Evolutionary conservation across 2,797 vertebrate species (phyloP).

Genomic region (Odontamblyopus rebecca): DNA sequence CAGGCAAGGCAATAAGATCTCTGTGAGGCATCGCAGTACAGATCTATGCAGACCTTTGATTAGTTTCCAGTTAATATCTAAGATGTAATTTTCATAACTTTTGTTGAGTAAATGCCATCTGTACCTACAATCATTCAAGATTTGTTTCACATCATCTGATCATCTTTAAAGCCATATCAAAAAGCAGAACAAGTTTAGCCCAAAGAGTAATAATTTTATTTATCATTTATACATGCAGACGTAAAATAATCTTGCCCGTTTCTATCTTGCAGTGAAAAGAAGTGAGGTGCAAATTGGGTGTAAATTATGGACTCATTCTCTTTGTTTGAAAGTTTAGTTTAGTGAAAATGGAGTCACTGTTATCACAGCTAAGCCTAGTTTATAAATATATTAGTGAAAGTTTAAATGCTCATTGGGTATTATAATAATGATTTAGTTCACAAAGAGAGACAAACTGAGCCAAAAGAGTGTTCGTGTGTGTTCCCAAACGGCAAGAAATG

Average conservation of each 20-base stretch:
- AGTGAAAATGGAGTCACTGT: neutral
- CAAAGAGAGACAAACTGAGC: neutral
- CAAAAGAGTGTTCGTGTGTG: neutral
- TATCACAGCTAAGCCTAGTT: neutral
- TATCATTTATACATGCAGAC: neutral
- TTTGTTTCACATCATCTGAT: no score
- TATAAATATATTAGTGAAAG: neutral
- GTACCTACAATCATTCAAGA: no score
- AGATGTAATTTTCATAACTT: no score
- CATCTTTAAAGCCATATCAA: neutral
- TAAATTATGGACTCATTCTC: neutral
- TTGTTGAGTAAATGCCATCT: no score
- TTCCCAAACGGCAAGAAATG: neutral
- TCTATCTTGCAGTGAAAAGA: neutral
- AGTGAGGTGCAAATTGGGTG: neutral
- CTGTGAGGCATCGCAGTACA: no score
- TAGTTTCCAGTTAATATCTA: no score
- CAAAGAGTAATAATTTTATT: neutral
- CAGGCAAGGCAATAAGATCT: no score
- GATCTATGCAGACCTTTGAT: no score
- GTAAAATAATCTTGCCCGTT: neutral
- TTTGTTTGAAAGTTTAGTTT: neutral
- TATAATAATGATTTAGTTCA: neutral
- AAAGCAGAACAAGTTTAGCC: neutral
- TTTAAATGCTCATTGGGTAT: neutral